Base-by-base conservation (phyloP, 2,888 invertebrate genomes). In the Lithophane leautieri region DNA sequence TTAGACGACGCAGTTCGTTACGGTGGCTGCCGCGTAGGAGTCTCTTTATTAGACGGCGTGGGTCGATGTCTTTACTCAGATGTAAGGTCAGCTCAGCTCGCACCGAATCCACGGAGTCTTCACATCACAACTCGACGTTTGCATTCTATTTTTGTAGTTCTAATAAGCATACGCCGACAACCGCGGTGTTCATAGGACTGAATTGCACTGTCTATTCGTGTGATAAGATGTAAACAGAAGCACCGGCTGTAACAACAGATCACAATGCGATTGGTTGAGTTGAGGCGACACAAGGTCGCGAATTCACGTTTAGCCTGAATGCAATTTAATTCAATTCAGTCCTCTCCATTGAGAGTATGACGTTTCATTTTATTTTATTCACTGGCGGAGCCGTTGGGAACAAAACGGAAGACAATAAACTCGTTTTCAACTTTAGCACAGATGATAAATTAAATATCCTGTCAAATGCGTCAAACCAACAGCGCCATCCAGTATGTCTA, bases 11-110 rank as follows among this genome's bases (percentile, higher is more conserved):
- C 89, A 93, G 89, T 92, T 91, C 71, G 89, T 86, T 90, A 83
- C 81, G 75, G 73, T 82, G 72, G 87, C 86, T 89, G 87, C 83
- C 90, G 95, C 94, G 96, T 96, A 96, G 96, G 96, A 94, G 95
- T 94, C 88, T 88, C 81, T 94, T 94, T 94, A 96, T 92, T 94
- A 92, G 86, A 83, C 90, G 85, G 95, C 95, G 96, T 96, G 94
- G 96, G 96, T 90, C 91, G 95, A 92, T 91, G 93, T 91, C 92
- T 93, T 92, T 90, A 91, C 91, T 91, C 86, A 90, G 91, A 93
- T 86, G 84, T 93, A 95, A 95, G 96, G 95, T 95, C 95, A 95
- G 89, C 87, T 91, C 88, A 89, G 86, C 92, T 91, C 86, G 88
- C 89, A 90, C 84, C 81, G 86, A 91, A 89, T 89, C 84, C 79